Conservation (phyloP, 2,797 vertebrate genomes). For the Cossypha caffra region DNA sequence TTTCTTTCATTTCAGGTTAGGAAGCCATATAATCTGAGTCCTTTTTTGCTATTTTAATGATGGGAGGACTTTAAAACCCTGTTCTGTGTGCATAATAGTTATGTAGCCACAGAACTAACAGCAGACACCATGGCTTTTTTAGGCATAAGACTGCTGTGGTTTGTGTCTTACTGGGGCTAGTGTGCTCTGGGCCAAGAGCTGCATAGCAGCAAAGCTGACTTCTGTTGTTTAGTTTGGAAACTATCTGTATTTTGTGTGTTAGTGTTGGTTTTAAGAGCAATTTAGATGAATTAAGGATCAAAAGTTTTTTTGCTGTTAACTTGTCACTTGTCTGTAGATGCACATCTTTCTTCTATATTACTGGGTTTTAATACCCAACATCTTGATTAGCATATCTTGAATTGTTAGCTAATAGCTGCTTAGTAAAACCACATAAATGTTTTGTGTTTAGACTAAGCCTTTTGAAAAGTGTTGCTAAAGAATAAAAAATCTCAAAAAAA, state of each 20-base stretch:
- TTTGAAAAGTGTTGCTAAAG: neutral
- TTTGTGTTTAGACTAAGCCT: neutral
- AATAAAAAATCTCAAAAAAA: neutral
- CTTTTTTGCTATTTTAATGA: neutral
- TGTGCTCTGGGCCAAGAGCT: neutral
- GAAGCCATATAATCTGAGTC: neutral
- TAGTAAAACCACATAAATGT: neutral
- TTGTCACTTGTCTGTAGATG: neutral
- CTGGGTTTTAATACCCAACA: neutral
- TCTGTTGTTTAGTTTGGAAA: neutral
- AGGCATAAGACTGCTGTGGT: neutral
- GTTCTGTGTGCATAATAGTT: neutral
- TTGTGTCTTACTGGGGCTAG: neutral
- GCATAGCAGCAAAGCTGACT: neutral
- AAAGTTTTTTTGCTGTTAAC: neutral
- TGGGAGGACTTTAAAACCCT: neutral
- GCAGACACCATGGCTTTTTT: neutral
- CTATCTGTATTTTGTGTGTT: accelerated
- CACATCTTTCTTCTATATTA: neutral
- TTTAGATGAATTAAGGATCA: neutral
- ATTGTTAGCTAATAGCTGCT: neutral
- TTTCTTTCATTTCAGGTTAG: neutral
- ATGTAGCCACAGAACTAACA: neutral
- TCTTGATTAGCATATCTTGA: neutral
- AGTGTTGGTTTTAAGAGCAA: neutral